These are phyloP conservation scores for Chalcosyrphus nemorum DNA, from an alignment of 2,888 invertebrate genomes.

Conservation along the genomic window DNA sequence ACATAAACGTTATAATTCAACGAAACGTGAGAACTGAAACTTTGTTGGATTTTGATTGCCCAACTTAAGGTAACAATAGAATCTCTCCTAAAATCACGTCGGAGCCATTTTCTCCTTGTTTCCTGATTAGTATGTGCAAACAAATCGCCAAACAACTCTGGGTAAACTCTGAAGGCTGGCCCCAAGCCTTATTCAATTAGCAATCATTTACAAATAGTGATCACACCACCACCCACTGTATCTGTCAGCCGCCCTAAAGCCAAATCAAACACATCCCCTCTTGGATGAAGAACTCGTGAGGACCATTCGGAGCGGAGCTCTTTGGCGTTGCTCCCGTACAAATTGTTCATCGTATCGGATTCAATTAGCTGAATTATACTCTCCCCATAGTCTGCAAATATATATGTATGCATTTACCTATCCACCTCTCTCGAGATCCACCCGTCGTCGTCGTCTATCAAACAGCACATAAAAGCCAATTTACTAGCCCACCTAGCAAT, in stretches of 20 bases:
- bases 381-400: conserved; percentile 53
- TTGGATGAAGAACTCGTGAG: conserved; percentile 17
- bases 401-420: neutral
- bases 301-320: neutral
- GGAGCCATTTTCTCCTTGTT: neutral
- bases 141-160: conserved; percentile 11
- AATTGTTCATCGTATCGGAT: conserved; percentile 56
- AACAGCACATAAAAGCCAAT: conserved; percentile 68
- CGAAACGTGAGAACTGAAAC: conserved; percentile 41
- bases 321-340: conserved; percentile 51
- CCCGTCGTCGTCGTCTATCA: conserved; percentile 46
- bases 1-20: conserved; percentile 9
- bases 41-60: conserved; percentile 11
- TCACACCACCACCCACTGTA: conserved; percentile 60
- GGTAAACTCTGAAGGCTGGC: conserved; percentile 30
- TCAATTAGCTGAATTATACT: conserved; percentile 69
- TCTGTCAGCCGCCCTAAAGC: conserved; percentile 14
- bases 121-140: conserved; percentile 15
- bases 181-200: conserved; percentile 55
- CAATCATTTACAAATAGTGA: conserved; percentile 51
- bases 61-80: neutral
- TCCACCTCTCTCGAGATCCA: neutral
- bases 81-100: conserved; percentile 25
- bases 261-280: conserved; percentile 45
- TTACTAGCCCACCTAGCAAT: conserved; percentile 69